phyloP scores from a whole-genome alignment of 2,888 invertebrate species.

The Drosophila prolongata region DNA sequence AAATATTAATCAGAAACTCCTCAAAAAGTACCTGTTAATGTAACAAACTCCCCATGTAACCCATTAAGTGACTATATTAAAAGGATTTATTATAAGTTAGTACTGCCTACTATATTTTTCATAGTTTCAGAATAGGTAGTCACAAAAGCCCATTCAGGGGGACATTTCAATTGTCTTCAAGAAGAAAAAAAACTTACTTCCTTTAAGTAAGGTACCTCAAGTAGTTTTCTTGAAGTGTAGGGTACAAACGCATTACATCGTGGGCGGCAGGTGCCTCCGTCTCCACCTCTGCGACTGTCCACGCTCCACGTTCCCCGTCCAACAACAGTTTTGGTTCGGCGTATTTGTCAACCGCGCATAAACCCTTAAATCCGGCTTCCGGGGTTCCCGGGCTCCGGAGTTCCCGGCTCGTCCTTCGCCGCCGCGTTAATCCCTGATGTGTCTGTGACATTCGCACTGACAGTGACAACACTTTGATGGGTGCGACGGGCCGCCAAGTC shows the following conservation, averaged over 20 bases:
- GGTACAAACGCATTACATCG: conserved; percentile 45
- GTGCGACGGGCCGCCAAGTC: conserved; percentile 51
- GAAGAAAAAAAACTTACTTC: too few species aligned
- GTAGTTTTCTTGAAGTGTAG: conserved; percentile 7
- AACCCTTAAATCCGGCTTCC: conserved; percentile 78
- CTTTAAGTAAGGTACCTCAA: too few species aligned
- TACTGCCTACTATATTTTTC: too few species aligned
- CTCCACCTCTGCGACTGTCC: conserved; percentile 26
- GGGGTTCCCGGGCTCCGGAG: conserved; percentile 38
- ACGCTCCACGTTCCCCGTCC: conserved; percentile 8
- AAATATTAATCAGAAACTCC: too few species aligned
- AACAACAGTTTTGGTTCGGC: conserved; percentile 31
- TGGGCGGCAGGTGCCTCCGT: conserved; percentile 32
- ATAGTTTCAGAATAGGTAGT: too few species aligned
- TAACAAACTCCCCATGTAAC: too few species aligned
- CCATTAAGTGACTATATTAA: too few species aligned
- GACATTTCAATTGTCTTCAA: too few species aligned
- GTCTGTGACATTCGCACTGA: conserved; percentile 83
- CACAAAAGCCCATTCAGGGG: too few species aligned
- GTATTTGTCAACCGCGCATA: conserved; percentile 76
- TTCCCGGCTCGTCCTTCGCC: conserved; percentile 33
- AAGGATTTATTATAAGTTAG: too few species aligned
- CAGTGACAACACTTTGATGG: conserved; percentile 85
- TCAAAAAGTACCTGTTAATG: too few species aligned
- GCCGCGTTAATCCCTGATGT: conserved; percentile 83